A percentile compares a stretch with the other conserved stretches of the same genome.
Conservation (phyloP, 2,888 invertebrate genomes). For the Conistra vaccinii region DNA sequence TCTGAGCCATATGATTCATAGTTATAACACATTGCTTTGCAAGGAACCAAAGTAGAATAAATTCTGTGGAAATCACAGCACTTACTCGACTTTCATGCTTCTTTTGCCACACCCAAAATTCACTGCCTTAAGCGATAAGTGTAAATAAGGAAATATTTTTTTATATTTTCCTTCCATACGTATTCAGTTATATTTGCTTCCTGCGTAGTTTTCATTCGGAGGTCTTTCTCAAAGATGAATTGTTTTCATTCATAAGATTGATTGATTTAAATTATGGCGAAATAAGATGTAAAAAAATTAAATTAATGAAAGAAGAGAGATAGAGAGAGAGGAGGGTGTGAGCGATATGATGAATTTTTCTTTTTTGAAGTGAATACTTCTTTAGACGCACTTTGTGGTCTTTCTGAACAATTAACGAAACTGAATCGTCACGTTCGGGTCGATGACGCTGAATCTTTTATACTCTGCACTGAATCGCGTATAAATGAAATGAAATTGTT, state of each 20-base stretch:
- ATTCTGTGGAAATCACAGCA: too few species aligned
- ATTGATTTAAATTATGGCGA: constrained; percentile 12
- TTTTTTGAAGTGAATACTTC: not conserved
- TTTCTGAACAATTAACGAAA: not conserved
- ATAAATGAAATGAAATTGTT: too few species aligned
- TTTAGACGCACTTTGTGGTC: not conserved
- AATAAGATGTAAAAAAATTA: not conserved
- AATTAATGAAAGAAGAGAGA: too few species aligned
- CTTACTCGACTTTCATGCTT: too few species aligned
- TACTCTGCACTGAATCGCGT: not conserved
- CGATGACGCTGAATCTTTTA: not conserved
- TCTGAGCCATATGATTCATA: too few species aligned
- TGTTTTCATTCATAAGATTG: constrained; percentile 14
- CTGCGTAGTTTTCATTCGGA: not conserved
- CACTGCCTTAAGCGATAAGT: not conserved
- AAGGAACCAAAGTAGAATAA: not conserved
- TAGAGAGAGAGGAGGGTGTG: too few species aligned
- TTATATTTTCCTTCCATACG: not conserved
- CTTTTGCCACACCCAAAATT: not conserved
- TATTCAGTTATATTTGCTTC: constrained; percentile 20
- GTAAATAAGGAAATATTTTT: constrained; percentile 7
- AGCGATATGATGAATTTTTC: too few species aligned
- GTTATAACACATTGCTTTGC: not conserved
- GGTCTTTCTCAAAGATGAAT: constrained; percentile 32
- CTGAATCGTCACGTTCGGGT: not conserved